These are phyloP conservation scores for Parauchenoglanis ngamensis DNA, from an alignment of 2,797 vertebrate species.

Conservation along the genomic window DNA sequence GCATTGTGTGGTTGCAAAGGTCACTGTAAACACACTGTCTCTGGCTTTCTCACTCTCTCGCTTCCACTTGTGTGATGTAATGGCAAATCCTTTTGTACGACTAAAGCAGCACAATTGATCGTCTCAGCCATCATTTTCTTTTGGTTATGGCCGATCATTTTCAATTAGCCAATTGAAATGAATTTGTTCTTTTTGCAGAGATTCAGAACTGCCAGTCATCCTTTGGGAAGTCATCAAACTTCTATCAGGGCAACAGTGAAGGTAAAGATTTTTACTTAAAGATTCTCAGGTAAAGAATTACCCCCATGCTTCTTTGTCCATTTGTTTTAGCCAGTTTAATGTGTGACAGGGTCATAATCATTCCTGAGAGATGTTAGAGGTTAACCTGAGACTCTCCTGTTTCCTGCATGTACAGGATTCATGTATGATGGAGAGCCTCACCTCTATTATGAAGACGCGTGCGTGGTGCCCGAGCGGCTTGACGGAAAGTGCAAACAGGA, in stretches of 20 bases:
- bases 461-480: constrained; percentile 88
- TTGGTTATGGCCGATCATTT: not conserved
- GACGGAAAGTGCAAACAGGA: constrained; percentile 83
- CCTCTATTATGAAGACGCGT: constrained; percentile 87
- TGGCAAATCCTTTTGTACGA: not conserved
- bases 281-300: not conserved
- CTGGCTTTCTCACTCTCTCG: not conserved
- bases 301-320: not conserved
- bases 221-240: constrained; percentile 77
- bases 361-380: not conserved
- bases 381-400: not conserved
- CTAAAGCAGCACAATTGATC: not conserved
- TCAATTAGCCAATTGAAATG: not conserved
- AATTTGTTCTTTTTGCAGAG: constrained; percentile 73
- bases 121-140: not conserved
- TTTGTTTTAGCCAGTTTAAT: not conserved
- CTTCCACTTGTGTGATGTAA: not conserved
- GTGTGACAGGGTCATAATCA: not conserved
- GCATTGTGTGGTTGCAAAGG: constrained; percentile 37
- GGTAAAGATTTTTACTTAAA: constrained; percentile 69
- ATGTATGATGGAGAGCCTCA: constrained; percentile 82
- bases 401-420: constrained; percentile 72
- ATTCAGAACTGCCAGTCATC: constrained; percentile 90
- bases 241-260: constrained; percentile 79
- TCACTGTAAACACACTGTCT: not conserved